Percentiles rank a stretch among this genome's conserved stretches.
phyloP scores from a whole-genome alignment of 1,140 invertebrate genomes.

The Drosophila murphyi region DNA sequence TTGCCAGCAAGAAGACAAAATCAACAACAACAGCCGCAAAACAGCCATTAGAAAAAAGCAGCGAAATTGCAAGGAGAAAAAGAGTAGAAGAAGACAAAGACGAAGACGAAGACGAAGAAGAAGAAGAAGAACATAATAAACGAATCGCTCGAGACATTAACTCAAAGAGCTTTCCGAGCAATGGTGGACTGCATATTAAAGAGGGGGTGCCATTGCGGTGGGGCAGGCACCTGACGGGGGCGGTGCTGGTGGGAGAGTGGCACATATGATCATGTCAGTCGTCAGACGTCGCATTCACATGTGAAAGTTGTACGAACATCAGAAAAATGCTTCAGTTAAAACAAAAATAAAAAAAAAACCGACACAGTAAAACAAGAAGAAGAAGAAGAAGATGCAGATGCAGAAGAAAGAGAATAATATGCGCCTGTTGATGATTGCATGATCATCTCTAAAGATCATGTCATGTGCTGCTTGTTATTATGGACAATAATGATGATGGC shows the following conservation, averaged over 20 bases:
- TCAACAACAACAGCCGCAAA: constrained; percentile 19
- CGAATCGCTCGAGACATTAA: constrained; percentile 57
- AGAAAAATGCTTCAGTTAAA: constrained; percentile 75
- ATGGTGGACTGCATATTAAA: not conserved
- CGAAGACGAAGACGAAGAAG: not conserved
- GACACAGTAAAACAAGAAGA: constrained; percentile 40
- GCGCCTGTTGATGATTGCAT: constrained; percentile 34
- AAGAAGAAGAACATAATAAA: constrained; percentile 41
- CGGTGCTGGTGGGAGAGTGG: constrained; percentile 4
- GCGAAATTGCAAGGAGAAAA: constrained; percentile 44
- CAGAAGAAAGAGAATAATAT: constrained; percentile 20
- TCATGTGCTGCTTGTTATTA: constrained; percentile 42
- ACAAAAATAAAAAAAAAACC: constrained; percentile 39
- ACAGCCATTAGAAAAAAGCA: constrained; percentile 45
- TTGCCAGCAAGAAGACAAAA: constrained; percentile 12
- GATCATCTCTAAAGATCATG: constrained; percentile 39
- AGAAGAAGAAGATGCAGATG: constrained; percentile 23
- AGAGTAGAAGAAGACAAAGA: not conserved
- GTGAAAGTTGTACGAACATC: constrained; percentile 76
- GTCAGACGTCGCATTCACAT: constrained; percentile 63
- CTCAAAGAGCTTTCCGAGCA: constrained; percentile 5
- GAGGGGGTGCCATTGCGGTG: not conserved
- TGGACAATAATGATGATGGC: constrained; percentile 44
- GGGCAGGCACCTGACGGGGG: not conserved
- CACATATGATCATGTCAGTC: constrained; percentile 54